Evolutionary conservation across 2,888 invertebrate genomes (phyloP).

Genomic region (Brenthis hecate): DNA sequence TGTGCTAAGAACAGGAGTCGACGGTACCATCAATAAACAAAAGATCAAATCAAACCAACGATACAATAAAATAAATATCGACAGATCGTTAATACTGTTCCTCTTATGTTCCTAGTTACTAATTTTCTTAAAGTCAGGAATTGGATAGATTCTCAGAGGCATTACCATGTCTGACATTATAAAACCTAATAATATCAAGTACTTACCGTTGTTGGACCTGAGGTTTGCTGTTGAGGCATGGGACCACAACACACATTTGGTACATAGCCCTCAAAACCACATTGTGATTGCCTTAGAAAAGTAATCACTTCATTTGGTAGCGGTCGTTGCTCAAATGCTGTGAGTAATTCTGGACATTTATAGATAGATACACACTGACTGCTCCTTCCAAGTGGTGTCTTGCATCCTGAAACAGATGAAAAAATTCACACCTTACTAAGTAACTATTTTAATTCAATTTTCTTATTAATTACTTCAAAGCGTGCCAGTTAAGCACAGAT

Average conservation of each 20-base stretch:
- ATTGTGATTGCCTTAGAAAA: slow-evolving; percentile 78
- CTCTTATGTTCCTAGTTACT: no score
- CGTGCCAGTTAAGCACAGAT: no score
- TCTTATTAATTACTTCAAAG: no score
- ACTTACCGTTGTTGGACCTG: slow-evolving; percentile 37
- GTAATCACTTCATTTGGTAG: slow-evolving; percentile 58
- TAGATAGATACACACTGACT: slow-evolving; percentile 78
- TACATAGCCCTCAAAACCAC: slow-evolving; percentile 73
- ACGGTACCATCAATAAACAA: no score
- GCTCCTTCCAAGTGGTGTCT: slow-evolving; percentile 65
- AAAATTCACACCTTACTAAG: not conserved
- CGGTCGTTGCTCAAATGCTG: slow-evolving; percentile 66
- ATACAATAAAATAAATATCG: no score
- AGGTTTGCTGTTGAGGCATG: slow-evolving; percentile 46
- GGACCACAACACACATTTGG: slow-evolving; percentile 82
- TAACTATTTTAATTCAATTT: no score
- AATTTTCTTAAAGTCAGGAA: no score
- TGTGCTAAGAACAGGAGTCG: no score
- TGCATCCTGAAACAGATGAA: slow-evolving; percentile 61
- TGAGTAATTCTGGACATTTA: slow-evolving; percentile 65
- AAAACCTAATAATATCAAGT: not conserved
- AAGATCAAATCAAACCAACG: no score
- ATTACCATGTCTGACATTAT: no score
- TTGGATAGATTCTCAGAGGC: no score
- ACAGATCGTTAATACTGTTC: no score